phyloP scores from a whole-genome alignment of 2,888 invertebrate genomes.

The Eugnorisma glareosa region DNA sequence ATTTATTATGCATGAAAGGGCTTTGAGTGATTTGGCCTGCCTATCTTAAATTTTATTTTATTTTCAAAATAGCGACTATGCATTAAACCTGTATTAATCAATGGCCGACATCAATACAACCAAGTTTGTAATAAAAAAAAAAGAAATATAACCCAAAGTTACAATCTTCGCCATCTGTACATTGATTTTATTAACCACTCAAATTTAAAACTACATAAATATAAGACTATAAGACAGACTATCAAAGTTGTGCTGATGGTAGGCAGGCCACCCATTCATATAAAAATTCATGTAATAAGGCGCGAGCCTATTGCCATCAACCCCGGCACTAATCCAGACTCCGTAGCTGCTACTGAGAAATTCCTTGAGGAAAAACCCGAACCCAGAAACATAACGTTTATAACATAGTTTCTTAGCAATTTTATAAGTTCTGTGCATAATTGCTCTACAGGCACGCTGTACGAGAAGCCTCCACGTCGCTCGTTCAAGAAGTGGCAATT shows the following conservation, averaged over 20 bases:
- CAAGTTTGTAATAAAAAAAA: not conserved
- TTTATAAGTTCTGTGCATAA: not conserved
- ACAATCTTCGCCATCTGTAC: too few relatives aligned
- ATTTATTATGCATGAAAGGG: not conserved
- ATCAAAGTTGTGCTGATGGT: not conserved
- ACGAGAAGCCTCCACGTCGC: constrained; percentile 78
- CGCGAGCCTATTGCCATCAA: not conserved
- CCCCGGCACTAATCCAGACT: not conserved
- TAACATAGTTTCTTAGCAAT: not conserved
- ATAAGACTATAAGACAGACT: too few relatives aligned
- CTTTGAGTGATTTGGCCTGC: not conserved
- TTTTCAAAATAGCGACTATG: not conserved
- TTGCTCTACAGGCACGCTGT: constrained; percentile 73
- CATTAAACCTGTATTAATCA: not conserved
- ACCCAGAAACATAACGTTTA: not conserved
- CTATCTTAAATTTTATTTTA: not conserved
- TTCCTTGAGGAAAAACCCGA: not conserved
- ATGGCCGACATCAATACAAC: not conserved
- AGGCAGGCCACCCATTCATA: not conserved
- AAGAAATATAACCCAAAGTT: not conserved
- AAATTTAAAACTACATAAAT: not conserved
- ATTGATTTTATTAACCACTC: not conserved
- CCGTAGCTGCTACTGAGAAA: not conserved
- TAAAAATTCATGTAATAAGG: not conserved
- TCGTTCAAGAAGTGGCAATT: constrained; percentile 82